phyloP scores from a whole-genome alignment of 2,113 vertebrate genomes.

The Coreoperca whiteheadi region DNA sequence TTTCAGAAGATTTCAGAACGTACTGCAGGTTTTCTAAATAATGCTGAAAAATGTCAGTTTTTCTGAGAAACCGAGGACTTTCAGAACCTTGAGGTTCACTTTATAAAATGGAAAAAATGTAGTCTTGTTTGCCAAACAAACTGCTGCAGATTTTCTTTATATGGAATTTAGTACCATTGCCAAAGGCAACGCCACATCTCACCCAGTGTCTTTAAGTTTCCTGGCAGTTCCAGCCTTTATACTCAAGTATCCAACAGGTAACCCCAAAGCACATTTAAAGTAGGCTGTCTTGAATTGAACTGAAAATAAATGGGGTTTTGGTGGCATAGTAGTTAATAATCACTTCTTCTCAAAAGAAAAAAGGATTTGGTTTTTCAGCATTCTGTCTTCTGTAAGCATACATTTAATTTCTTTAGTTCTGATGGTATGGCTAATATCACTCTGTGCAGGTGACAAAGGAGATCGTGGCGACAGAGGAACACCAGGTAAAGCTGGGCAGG shows the following conservation, averaged over 20 bases:
- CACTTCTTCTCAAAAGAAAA: background rate
- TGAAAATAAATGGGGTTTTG: background rate
- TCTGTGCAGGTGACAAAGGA: constrained; percentile 91
- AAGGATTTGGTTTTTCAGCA: background rate
- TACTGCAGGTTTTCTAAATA: background rate
- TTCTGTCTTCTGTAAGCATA: background rate
- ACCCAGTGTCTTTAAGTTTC: background rate
- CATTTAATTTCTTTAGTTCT: background rate
- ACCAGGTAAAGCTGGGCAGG: constrained; percentile 90
- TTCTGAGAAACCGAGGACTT: background rate
- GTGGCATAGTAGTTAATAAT: background rate
- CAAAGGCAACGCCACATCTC: background rate
- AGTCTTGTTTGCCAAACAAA: background rate
- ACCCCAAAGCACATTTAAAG: background rate
- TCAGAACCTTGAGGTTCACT: background rate
- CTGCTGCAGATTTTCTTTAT: background rate
- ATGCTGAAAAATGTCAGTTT: background rate
- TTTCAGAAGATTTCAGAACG: background rate
- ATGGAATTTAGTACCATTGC: background rate
- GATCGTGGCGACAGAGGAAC: constrained; percentile 90
- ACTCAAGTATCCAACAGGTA: background rate
- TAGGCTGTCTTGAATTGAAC: background rate
- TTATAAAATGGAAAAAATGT: background rate
- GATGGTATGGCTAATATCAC: background rate
- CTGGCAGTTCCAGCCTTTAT: background rate